Evolutionary conservation across 1,140 invertebrate species (phyloP).

Genomic region (Drosophila repleta): DNA sequence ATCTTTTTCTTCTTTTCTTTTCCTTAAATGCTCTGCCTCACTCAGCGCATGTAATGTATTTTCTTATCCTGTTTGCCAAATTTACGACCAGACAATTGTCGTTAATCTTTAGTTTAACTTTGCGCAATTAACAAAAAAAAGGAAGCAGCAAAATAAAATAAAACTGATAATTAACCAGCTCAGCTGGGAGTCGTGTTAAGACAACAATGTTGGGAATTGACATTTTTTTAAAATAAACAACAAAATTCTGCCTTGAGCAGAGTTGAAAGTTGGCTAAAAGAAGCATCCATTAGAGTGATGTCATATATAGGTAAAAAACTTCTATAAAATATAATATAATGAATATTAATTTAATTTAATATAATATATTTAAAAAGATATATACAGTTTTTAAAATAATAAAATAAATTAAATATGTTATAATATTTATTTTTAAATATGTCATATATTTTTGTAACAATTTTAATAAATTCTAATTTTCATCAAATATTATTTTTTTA

Average conservation of each 20-base stretch:
- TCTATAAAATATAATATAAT: too few species aligned
- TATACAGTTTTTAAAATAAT: too few species aligned
- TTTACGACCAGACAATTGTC: constrained; percentile 22
- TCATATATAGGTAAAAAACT: too few species aligned
- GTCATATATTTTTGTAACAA: neutral
- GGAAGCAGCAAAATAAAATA: too few species aligned
- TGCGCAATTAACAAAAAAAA: constrained; percentile 8
- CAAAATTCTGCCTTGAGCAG: too few species aligned
- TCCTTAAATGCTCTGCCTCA: constrained; percentile 12
- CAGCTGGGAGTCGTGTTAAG: neutral
- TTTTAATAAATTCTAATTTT: too few species aligned
- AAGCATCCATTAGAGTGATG: too few species aligned
- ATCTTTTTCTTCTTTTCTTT: constrained; percentile 5
- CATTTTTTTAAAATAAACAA: neutral
- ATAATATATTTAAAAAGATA: too few species aligned
- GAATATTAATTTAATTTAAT: too few species aligned
- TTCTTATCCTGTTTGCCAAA: constrained; percentile 4
- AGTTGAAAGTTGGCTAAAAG: too few species aligned
- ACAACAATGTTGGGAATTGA: neutral
- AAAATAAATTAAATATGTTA: too few species aligned
- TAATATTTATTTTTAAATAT: neutral
- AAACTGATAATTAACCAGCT: neutral
- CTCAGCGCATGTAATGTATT: neutral
- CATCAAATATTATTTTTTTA: too few species aligned
- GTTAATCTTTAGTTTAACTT: constrained; percentile 9